These are phyloP conservation scores for Papilio machaon DNA, from an alignment of 1,140 invertebrate species.

Conservation along the genomic window DNA sequence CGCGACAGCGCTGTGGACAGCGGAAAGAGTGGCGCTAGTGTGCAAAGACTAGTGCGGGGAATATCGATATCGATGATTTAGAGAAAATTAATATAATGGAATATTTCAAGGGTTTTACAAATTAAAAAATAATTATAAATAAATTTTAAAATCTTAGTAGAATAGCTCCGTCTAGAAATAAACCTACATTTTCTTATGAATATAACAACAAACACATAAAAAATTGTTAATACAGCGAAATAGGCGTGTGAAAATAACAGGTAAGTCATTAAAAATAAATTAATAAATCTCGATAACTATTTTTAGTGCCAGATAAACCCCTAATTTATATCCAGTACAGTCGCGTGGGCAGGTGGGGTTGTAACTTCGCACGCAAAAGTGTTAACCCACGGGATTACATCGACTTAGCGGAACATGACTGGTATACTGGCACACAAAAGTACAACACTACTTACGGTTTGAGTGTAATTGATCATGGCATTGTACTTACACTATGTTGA, in stretches of 20 bases:
- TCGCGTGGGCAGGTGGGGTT: conserved; percentile 22
- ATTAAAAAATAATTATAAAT: no score
- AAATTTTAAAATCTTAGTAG: no score
- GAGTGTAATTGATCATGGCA: not conserved
- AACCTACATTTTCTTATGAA: no score
- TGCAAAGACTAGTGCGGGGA: not conserved
- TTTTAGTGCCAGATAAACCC: not conserved
- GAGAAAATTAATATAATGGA: not conserved
- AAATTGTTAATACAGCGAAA: not conserved
- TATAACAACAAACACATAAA: no score
- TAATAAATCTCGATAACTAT: not conserved
- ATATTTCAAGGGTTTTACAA: not conserved
- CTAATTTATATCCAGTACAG: not conserved
- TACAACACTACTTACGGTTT: conserved; percentile 3
- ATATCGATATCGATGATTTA: not conserved
- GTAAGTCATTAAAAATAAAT: not conserved
- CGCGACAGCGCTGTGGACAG: not conserved
- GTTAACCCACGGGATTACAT: not conserved
- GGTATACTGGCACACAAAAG: conserved; percentile 18
- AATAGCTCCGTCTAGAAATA: no score
- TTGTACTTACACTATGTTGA: not conserved
- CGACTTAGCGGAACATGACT: conserved; percentile 14
- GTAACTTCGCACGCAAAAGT: conserved; percentile 33
- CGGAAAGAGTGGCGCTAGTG: conserved; percentile 30
- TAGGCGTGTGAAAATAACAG: not conserved